Evolutionary conservation across 2,888 invertebrate genomes (phyloP).

Genomic region (Rhingia campestris): DNA sequence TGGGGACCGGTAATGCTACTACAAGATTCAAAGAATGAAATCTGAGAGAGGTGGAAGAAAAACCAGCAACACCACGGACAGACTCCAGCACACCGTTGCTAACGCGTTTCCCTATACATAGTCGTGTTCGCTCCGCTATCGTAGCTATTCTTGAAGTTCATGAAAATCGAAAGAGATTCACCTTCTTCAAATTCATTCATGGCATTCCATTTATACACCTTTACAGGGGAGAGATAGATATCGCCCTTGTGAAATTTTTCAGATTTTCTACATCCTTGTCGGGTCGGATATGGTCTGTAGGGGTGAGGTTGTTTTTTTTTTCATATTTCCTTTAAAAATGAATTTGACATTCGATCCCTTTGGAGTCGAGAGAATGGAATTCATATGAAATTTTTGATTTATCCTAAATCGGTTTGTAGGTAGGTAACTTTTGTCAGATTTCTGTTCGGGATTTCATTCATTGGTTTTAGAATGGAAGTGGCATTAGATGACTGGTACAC

Average conservation of each 20-base stretch:
- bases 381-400: slow-evolving; percentile 11
- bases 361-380: slow-evolving; percentile 24
- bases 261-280: slow-evolving; percentile 36
- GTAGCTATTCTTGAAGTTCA: slow-evolving; percentile 43
- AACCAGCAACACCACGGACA: slow-evolving; percentile 42
- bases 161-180: slow-evolving; percentile 50
- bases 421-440: too few relatives aligned
- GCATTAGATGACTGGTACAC: too few relatives aligned
- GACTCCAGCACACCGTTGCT: background rate
- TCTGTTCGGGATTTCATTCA: too few relatives aligned
- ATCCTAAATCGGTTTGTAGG: too few relatives aligned
- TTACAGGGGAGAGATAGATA: background rate
- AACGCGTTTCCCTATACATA: background rate
- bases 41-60: slow-evolving; percentile 25
- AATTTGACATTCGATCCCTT: slow-evolving; percentile 33
- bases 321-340: slow-evolving; percentile 16
- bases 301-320: background rate
- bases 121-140: background rate
- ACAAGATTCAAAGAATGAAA: slow-evolving; percentile 49
- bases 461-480: too few relatives aligned
- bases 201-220: slow-evolving; percentile 64
- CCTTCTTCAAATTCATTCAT: slow-evolving; percentile 62
- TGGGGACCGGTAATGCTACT: background rate
- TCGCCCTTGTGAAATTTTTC: slow-evolving; percentile 48
- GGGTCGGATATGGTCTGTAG: slow-evolving; percentile 6